Base-by-base conservation (phyloP, 30 jellyfish, hydroid and myxozoan species). In the Sanderia malayensis region DNA sequence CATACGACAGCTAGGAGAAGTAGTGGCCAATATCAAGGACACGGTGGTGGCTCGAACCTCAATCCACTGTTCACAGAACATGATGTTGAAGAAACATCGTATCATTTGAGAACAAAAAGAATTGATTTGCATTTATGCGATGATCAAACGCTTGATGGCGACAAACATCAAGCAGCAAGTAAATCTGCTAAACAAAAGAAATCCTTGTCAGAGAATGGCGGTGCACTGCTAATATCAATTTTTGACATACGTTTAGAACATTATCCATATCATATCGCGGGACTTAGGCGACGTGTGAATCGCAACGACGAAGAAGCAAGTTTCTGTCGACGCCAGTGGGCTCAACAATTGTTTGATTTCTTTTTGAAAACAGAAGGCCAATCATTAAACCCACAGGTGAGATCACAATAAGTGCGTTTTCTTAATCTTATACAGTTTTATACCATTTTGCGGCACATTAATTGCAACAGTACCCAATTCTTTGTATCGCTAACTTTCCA, bases 211-310 rank as follows among this genome's bases (percentile, higher is more conserved):
- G 94, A 78, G 28, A 30, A 76, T 4, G 90, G 96, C 0, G 98
- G 96, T 2, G 98, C 98, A 0, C 79, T 92, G 25, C 85, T 85
- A 44, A 72, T 92, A n/a, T 79, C 95, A 9, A 70, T 92, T 20
- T 47, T 47, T 0, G 75, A 92, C 30, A 52, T 92, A 33, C 13
- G 81, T n/a, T 53, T 92, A 21, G 96, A 92, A 72, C 98, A 92
- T 57, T 92, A 86, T 62, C 98, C 98, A 20, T 92, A 92, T 66
- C 98, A 92, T 70, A 88, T 92, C 37, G 96, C 93, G 27, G 96
- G 96, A 25, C 49, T 80, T 34, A 58, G 76, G 45, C 58, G 98
- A 45, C 84, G 59, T 21, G 85, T 70, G 0, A 75, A 46, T 18
- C 47, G 83, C 63, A 31, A n/a, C 31, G 94, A 84, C 49, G 98